phyloP scores from a whole-genome alignment of 2,113 vertebrate species.

The Engystomops pustulosus region DNA sequence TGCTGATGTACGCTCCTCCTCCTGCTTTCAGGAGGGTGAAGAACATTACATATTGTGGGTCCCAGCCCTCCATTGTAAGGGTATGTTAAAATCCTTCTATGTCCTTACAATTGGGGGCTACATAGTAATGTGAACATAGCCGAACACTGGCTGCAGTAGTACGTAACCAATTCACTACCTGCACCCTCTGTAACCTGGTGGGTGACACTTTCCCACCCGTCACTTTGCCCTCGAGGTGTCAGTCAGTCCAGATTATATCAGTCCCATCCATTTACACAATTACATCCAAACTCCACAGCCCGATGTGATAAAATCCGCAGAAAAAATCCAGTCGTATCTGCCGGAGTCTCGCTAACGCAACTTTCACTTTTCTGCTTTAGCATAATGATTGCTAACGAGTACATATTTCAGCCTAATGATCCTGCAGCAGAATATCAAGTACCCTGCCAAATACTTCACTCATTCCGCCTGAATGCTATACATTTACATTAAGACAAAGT shows the following conservation, averaged over 20 bases:
- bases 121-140: too few relatives aligned
- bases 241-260: background rate
- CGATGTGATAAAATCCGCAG: background rate
- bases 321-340: constrained; percentile 6
- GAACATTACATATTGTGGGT: too few relatives aligned
- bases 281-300: background rate
- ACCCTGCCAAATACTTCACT: constrained; percentile 38
- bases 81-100: too few relatives aligned
- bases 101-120: too few relatives aligned
- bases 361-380: constrained; percentile 26
- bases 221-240: constrained; percentile 1
- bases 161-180: too few relatives aligned
- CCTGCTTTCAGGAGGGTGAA: too few relatives aligned
- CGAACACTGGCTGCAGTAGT: too few relatives aligned
- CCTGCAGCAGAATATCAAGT: constrained; percentile 45
- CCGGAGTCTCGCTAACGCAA: background rate
- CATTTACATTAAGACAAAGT: constrained; percentile 41
- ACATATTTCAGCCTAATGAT: constrained; percentile 47
- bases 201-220: background rate
- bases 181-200: too few relatives aligned
- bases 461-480: constrained; percentile 34
- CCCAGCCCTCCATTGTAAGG: too few relatives aligned
- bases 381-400: constrained; percentile 45
- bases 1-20: too few relatives aligned
- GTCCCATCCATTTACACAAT: background rate